Percentiles rank a stretch among this genome's conserved stretches.
These are phyloP conservation scores for Apoderus coryli DNA, from an alignment of 2,888 invertebrate species.

Conservation along the genomic window DNA sequence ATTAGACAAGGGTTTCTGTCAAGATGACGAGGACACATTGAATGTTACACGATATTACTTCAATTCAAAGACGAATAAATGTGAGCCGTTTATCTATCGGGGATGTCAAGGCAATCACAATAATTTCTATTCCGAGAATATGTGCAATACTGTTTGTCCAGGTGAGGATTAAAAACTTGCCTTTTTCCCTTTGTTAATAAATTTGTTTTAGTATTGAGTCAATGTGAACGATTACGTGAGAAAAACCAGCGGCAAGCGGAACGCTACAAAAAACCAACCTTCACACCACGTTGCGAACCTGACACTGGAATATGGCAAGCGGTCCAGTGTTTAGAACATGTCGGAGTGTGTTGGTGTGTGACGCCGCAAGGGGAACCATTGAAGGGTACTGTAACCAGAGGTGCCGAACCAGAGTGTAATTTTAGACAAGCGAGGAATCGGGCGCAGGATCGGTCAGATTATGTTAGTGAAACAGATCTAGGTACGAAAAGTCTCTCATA, in stretches of 20 bases:
- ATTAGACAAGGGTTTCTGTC: conserved; percentile 45
- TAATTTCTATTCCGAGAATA: conserved; percentile 65
- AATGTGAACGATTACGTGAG: conserved; percentile 65
- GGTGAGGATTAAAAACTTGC: too few relatives aligned
- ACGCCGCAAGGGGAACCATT: conserved; percentile 66
- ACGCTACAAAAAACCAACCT: conserved; percentile 57
- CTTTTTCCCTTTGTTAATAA: conserved; percentile 4
- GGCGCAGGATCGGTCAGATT: conserved; percentile 26
- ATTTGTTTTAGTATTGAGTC: conserved; percentile 46
- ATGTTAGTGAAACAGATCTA: conserved; percentile 36
- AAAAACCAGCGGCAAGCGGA: conserved; percentile 61
- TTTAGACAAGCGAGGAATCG: conserved; percentile 61
- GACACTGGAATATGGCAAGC: conserved; percentile 64
- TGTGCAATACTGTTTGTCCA: conserved; percentile 70
- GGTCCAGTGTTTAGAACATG: conserved; percentile 62
- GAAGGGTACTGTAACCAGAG: conserved; percentile 68
- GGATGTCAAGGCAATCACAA: conserved; percentile 75
- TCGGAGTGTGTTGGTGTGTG: conserved; percentile 80
- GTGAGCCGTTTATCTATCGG: conserved; percentile 52
- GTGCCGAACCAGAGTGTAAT: conserved; percentile 61
- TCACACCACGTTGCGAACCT: conserved; percentile 62
- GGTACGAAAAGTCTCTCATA: too few relatives aligned
- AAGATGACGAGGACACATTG: conserved; percentile 32
- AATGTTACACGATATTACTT: conserved; percentile 53
- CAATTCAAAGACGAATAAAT: conserved; percentile 62